Conservation (phyloP, 2,113 vertebrate genomes). For the Anhinga anhinga region DNA sequence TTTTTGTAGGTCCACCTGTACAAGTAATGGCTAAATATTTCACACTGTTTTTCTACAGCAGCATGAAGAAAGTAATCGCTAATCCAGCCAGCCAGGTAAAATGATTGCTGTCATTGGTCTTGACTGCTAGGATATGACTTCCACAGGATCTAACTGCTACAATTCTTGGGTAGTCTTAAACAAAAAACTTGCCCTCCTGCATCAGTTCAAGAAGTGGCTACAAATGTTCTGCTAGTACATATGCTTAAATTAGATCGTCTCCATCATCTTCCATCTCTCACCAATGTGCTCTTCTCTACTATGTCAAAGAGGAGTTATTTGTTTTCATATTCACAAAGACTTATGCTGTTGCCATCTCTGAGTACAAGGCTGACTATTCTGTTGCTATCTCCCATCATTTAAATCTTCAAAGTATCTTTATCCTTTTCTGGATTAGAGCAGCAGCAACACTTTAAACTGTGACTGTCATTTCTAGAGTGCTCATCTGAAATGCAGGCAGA, state of each 20-base stretch:
- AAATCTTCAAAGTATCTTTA: constrained; percentile 33
- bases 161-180: background rate
- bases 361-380: constrained; percentile 9
- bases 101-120: too few species aligned
- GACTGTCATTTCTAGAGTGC: constrained; percentile 33
- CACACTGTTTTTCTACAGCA: background rate
- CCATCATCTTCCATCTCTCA: background rate
- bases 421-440: constrained; percentile 40
- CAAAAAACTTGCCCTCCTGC: background rate
- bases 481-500: constrained; percentile 41
- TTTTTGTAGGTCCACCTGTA: background rate
- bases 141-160: background rate
- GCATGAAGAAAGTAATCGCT: background rate
- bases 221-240: background rate
- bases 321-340: background rate
- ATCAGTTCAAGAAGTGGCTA: background rate
- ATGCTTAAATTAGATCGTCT: background rate
- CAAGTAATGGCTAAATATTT: background rate
- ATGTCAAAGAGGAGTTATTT: background rate
- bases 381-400: constrained; percentile 10
- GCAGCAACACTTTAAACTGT: constrained; percentile 10
- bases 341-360: background rate
- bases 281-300: background rate
- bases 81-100: background rate
- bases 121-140: background rate